Evolutionary conservation across 2,797 vertebrate species (phyloP), one percentile per base, ranked within the genome.

Genomic region (Halcyon leucocephala): DNA sequence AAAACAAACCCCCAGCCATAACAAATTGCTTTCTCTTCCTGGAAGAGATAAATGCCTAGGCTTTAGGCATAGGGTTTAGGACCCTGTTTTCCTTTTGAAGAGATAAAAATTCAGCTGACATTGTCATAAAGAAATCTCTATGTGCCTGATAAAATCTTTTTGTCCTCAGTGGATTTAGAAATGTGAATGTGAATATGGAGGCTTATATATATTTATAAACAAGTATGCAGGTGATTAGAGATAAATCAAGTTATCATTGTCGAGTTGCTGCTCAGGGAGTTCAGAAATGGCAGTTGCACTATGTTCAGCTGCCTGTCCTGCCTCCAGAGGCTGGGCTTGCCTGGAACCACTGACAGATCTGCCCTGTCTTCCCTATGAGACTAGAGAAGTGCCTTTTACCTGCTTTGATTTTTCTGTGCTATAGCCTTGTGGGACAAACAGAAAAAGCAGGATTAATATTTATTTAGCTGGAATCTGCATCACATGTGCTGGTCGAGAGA

Each of bases 381-480:
- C 42, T 15, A 31, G 31, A 77, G 51, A 85, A 71, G 10, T 18
- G n/a, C 39, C 29, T 82, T 86, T 61, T 74, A 81, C 57, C 29
- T 51, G 46, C 73, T 89, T 82, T 52, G 54, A 65, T 54, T 89
- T 83, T 90, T 64, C 71, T 82, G 24, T 55, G 31, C 48, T 66
- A 19, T 16, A 83, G 46, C 72, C 57, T 81, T 82, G 31, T 64
- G 74, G 52, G 29, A 25, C 70, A 85, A 96, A 85, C 26, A 86
- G 74, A 82, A 93, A 89, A 95, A 57, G 44, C 25, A 65, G 69
- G 88, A 91, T 94, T 92, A 95, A 82, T 93, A 92, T 95, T 94
- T 92, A 78, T 89, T 96, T 93, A 92, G 69, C 65, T 94, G 78
- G 48, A 95, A 96, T 91, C 74, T 93, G 78, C 33, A 89, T 89